Percentiles rank a stretch among this genome's conserved stretches.
phyloP scores from a whole-genome alignment of 1,140 invertebrate species.

The Euura saliciscinereae region DNA sequence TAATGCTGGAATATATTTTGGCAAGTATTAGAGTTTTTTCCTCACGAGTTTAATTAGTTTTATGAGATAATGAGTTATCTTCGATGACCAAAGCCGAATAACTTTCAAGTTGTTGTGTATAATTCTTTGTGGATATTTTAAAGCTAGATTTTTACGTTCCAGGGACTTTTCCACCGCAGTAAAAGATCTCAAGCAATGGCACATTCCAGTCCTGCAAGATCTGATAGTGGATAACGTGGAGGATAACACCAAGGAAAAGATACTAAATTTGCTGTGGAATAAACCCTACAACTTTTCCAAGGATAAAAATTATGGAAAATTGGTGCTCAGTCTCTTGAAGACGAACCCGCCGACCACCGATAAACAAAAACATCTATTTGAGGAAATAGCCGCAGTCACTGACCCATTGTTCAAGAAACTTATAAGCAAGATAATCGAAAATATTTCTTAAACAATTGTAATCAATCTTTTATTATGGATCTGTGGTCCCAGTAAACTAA shows the following conservation, averaged over 20 bases:
- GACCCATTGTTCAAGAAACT: constrained; percentile 40
- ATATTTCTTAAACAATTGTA: not conserved
- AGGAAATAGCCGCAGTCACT: constrained; percentile 35
- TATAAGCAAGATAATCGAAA: constrained; percentile 26
- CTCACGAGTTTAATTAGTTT: not conserved
- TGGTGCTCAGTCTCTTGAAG: constrained; percentile 38
- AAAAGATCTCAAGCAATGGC: constrained; percentile 40
- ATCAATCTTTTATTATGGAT: too few species aligned
- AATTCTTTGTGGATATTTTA: constrained; percentile 12
- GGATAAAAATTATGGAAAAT: constrained; percentile 41
- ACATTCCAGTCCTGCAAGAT: constrained; percentile 34
- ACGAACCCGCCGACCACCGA: constrained; percentile 30
- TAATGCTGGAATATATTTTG: constrained; percentile 4
- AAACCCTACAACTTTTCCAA: constrained; percentile 34
- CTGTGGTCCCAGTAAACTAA: too few species aligned
- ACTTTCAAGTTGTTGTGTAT: too few species aligned
- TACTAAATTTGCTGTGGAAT: constrained; percentile 30
- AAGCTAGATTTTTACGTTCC: too few species aligned
- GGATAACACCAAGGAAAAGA: constrained; percentile 29
- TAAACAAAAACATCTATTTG: constrained; percentile 31
- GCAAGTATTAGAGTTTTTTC: not conserved
- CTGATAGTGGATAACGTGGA: constrained; percentile 29
- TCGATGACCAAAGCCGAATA: too few species aligned
- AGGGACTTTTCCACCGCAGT: constrained; percentile 35
- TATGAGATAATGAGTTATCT: too few species aligned